Conservation (phyloP, 2,113 vertebrate species). For the Cairina moschata region DNA sequence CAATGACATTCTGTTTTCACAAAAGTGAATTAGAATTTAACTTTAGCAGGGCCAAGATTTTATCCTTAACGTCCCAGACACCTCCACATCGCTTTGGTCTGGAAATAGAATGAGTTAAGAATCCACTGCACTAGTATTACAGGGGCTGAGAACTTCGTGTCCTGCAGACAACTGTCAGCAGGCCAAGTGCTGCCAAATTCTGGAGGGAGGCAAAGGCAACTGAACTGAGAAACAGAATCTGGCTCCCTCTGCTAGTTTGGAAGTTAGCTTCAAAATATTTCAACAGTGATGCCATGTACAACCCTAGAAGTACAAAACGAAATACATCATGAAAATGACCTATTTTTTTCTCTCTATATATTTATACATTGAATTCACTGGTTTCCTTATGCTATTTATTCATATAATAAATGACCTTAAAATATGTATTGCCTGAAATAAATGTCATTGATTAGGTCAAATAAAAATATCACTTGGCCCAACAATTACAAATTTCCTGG, state of each 20-base stretch:
- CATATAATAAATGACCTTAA: not conserved
- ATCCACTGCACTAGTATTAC: not conserved
- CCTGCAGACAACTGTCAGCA: not conserved
- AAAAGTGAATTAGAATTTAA: rapidly evolving
- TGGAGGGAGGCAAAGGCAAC: not conserved
- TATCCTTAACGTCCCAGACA: not conserved
- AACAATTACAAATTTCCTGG: slow-evolving; percentile 15
- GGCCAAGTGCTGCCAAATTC: not conserved
- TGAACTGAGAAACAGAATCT: not conserved
- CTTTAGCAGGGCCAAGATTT: not conserved
- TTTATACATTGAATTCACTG: not conserved
- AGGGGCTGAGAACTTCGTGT: not conserved
- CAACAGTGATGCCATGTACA: not conserved
- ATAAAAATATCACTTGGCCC: slow-evolving; percentile 18
- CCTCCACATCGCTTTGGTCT: not conserved
- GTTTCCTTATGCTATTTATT: not conserved
- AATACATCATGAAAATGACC: not conserved
- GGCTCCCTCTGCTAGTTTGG: not conserved
- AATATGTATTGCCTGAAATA: not conserved
- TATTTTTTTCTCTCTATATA: no score
- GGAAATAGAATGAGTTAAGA: not conserved
- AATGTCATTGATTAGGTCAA: slow-evolving; percentile 22
- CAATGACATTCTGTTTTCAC: not conserved
- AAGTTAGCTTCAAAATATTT: not conserved
- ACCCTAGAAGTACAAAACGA: not conserved